Evolutionary conservation across 1,140 invertebrate species (phyloP), one percentile per base, ranked within the genome.

Genomic region (Drosophila mojavensis): DNA sequence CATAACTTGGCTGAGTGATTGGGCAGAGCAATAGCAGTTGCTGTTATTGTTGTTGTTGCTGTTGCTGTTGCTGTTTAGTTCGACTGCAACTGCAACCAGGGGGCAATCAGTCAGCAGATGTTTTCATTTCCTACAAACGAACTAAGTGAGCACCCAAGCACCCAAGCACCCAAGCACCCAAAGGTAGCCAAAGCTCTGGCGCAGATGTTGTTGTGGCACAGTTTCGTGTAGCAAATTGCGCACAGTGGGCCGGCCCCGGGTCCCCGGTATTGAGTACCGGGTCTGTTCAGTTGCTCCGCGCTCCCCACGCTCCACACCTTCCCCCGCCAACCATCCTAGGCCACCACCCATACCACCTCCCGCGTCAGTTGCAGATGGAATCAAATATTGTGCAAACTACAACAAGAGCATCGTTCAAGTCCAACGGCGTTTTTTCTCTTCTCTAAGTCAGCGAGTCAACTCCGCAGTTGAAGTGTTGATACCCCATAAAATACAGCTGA

Each of bases 361-460:
- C 43, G 45, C 55, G 58, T 65, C 76, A 65, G 61, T 62, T 71
- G 59, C 70, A 90, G 84, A 89, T 89, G 84, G 84, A 89, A 89
- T 89, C 84, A 84, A 89, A 89, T 89, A 89, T 89, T 89, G 84
- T 89, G 84, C 85, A 89, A 89, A 89, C 84, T 89, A 76, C 85
- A 78, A 80, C 79, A 61, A 78, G 81, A 85, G 64, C 67, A 74
- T 72, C 69, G 63, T 79, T 88, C 79, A 78, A 89, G 84, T 86
- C 81, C 83, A 88, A 86, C 83, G 73, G 76, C 66, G 56, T 36
- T 74, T 74, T 65, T 79, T 68, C 75, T 56, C 36, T 50, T 30
- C 20, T 72, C 74, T 51, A 71, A 79, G 36, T 24, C 54, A 60
- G 48, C 67, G 45, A 75, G 58, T 51, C 71, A 79, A 59, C 62